These are phyloP conservation scores for Cephus cinctus DNA, from an alignment of 1,140 invertebrate genomes.

Conservation along the genomic window DNA sequence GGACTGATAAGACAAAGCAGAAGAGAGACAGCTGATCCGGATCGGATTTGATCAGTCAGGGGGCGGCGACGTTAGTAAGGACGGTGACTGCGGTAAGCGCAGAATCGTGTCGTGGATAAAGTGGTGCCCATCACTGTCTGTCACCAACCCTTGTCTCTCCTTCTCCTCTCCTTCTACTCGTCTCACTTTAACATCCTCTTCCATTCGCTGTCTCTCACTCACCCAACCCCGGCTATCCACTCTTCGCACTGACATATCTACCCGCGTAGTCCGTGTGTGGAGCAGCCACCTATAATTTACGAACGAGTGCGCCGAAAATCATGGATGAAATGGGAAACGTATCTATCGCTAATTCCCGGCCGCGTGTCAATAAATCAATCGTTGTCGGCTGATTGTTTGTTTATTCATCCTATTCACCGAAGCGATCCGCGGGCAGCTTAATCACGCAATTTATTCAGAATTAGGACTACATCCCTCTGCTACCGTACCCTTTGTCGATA, in stretches of 20 bases:
- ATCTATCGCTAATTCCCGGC: neutral
- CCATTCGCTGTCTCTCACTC: slow-evolving; percentile 11
- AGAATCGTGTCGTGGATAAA: slow-evolving; percentile 53
- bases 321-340: slow-evolving; percentile 13
- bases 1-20: neutral
- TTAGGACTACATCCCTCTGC: too few species aligned
- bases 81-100: slow-evolving; percentile 50
- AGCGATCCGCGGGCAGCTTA: neutral
- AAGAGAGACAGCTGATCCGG: slow-evolving; percentile 28
- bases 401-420: neutral
- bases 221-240: neutral
- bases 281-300: slow-evolving; percentile 26
- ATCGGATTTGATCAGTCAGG: slow-evolving; percentile 32
- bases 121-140: slow-evolving; percentile 49
- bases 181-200: slow-evolving; percentile 1
- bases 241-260: slow-evolving; percentile 8
- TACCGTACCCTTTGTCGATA: too few species aligned
- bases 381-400: neutral
- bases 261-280: too few species aligned
- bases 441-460: too few species aligned
- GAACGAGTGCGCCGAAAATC: slow-evolving; percentile 8
- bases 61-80: slow-evolving; percentile 35
- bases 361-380: slow-evolving; percentile 13
- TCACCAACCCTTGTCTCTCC: slow-evolving; percentile 41
- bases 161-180: slow-evolving; percentile 26